A percentile compares a stretch with the other conserved stretches of the same genome.
phyloP scores from a whole-genome alignment of 2,113 vertebrate genomes.

The Crotalus helleri region DNA sequence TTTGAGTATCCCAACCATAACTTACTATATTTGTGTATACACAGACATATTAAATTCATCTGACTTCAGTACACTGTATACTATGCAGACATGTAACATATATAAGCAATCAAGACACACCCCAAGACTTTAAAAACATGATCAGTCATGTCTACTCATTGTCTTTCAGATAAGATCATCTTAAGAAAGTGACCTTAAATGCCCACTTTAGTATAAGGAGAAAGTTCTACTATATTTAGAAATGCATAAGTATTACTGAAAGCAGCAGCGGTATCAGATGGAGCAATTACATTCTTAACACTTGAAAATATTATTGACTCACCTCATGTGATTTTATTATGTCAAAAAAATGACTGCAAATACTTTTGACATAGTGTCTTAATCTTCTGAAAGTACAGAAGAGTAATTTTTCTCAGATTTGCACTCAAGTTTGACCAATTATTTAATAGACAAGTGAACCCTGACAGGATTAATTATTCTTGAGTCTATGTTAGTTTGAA shows the following conservation, averaged over 20 bases:
- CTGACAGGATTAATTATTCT: background rate
- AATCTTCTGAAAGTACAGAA: background rate
- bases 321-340: background rate
- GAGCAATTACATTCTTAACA: conserved; percentile 3
- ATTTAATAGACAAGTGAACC: background rate
- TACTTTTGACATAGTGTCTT: background rate
- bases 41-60: background rate
- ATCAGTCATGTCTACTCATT: background rate
- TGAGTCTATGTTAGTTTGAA: background rate
- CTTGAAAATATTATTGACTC: background rate
- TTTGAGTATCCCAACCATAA: background rate
- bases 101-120: background rate
- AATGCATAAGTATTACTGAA: conserved; percentile 5
- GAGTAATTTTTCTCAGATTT: background rate
- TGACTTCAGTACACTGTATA: background rate
- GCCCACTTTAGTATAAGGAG: background rate
- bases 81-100: background rate
- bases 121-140: background rate
- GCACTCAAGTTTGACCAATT: background rate
- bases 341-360: background rate
- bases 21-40: background rate
- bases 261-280: background rate
- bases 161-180: conserved; percentile 17
- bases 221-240: conserved; percentile 37
- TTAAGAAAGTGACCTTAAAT: conserved; percentile 26